These are phyloP conservation scores for Acanthosoma haemorrhoidale DNA, from an alignment of 2,888 invertebrate species.

Conservation along the genomic window DNA sequence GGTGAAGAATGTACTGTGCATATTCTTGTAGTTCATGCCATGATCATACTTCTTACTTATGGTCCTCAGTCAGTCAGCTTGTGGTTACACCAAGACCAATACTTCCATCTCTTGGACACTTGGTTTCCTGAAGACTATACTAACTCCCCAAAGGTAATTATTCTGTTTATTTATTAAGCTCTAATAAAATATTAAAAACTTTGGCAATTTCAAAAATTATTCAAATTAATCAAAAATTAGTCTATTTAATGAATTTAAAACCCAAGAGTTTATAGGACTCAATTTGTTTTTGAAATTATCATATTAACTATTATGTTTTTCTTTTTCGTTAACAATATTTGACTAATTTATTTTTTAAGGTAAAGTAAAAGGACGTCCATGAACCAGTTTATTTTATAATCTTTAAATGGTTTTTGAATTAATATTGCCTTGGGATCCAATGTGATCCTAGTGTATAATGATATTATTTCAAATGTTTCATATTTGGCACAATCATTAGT, in stretches of 20 bases:
- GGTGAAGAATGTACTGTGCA: conserved; percentile 71
- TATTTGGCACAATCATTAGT: no score
- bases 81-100: conserved; percentile 41
- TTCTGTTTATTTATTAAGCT: background rate
- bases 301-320: no score
- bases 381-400: no score
- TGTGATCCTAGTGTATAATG: no score
- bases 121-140: conserved; percentile 76
- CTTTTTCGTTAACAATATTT: no score
- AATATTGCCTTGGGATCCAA: no score
- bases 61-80: conserved; percentile 48
- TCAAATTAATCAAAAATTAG: background rate
- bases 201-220: background rate
- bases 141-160: conserved; percentile 55
- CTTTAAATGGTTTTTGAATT: no score
- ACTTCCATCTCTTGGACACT: conserved; percentile 63
- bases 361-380: no score
- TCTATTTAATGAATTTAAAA: background rate
- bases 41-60: conserved; percentile 73
- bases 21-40: conserved; percentile 75
- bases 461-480: no score
- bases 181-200: background rate
- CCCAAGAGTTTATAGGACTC: background rate
- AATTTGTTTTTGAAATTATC: background rate
- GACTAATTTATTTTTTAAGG: no score